These are phyloP conservation scores for Epinotia bilunana DNA, from an alignment of 2,888 invertebrate genomes.

Conservation along the genomic window DNA sequence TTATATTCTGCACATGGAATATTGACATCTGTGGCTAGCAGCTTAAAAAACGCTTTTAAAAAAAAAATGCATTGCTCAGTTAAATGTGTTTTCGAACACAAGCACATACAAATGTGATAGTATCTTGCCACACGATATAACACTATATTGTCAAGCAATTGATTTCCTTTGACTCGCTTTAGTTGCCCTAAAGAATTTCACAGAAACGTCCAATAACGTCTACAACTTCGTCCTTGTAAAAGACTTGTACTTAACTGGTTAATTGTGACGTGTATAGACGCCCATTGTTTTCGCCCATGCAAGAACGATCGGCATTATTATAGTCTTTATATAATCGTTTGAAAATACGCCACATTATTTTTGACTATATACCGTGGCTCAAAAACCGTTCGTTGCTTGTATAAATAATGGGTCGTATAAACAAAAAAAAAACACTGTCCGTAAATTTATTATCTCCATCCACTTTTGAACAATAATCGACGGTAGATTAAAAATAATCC, in stretches of 20 bases:
- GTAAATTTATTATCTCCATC: conserved; percentile 79
- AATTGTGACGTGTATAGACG: conserved; percentile 63
- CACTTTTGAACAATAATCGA: conserved; percentile 79
- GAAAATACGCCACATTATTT: conserved; percentile 41
- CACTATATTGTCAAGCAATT: conserved; percentile 54
- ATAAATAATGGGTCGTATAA: conserved; percentile 57
- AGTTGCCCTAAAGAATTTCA: conserved; percentile 58
- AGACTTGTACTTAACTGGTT: conserved; percentile 80
- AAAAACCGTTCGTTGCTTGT: conserved; percentile 47
- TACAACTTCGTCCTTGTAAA: conserved; percentile 82
- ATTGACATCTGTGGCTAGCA: conserved; percentile 55
- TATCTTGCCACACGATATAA: conserved; percentile 75
- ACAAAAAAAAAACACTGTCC: conserved; percentile 63
- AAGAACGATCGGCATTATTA: conserved; percentile 52
- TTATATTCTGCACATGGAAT: conserved; percentile 60
- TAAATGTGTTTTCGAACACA: conserved; percentile 47
- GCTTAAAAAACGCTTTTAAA: conserved; percentile 32
- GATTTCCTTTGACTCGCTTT: conserved; percentile 64
- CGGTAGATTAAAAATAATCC: conserved; percentile 29
- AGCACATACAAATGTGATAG: conserved; percentile 75
- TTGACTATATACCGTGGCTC: conserved; percentile 32
- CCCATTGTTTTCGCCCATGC: conserved; percentile 51
- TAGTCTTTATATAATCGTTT: conserved; percentile 17
- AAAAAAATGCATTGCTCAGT: conserved; percentile 56
- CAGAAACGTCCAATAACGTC: conserved; percentile 75